Base-by-base conservation (phyloP, 2,113 vertebrate species). In the Ptilonorhynchus violaceus region DNA sequence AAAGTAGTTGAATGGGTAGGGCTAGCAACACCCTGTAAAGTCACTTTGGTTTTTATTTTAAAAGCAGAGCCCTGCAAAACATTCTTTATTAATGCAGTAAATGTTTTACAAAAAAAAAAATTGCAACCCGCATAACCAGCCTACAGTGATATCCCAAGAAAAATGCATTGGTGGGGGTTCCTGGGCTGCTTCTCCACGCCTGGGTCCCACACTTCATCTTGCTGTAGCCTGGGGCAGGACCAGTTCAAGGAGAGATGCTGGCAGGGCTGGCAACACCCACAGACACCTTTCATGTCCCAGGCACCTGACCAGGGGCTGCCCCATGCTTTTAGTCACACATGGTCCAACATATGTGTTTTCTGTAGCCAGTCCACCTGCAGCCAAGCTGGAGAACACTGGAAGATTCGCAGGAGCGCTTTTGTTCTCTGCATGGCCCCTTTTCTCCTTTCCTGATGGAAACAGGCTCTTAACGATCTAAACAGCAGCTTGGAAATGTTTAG, bases 1-100 rank as follows among this genome's bases (percentile, higher is more conserved):
- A 86, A 95, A 86, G 81, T 35, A 87, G 94, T 86, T 88, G 69
- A 60, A 60, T 90, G 85, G 84, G 91, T 92, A 88, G 86, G 80
- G 91, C 79, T 83, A 83, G 75, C 55, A 93, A 94, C 92, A 86
- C 75, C 88, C 91, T 88, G 46, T 17, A 14, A 66, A 83, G 72
- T 53, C 46, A 56, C 41, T 84, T 81, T 81, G 39, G 31, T 60
- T 81, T 91, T 63, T 70, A 73, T 84, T 63, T 69, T 33, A 66
- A 68, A 88, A 85, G 70, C 53, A 56, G 12, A 78, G n/a, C n/a
- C 49, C 37, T 46, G 25, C 8, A 27, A 75, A 95, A 44, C 18
- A 13, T 74, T 68, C n/a, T 82, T 87, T 52, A 68, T 25, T 69
- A 69, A 46, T 13, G 17, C 12, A 49, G 24, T 49, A 59, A 74